Percentiles rank a stretch among this genome's conserved stretches.
Conservation (phyloP, 2,113 vertebrate species). For the Alethe castanea region DNA sequence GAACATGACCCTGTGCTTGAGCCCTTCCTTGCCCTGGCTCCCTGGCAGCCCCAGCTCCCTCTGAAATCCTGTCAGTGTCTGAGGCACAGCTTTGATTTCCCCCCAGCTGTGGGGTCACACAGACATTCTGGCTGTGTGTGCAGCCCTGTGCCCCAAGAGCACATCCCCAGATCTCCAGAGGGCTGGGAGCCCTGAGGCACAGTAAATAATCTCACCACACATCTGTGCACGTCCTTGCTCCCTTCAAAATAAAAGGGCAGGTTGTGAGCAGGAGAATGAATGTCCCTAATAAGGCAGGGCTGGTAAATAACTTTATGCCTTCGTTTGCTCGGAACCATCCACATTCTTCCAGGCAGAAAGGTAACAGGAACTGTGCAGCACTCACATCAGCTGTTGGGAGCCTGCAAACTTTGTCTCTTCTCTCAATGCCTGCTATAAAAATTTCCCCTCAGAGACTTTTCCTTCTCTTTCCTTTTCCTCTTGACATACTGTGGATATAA, state of each 20-base stretch:
- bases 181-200: background rate
- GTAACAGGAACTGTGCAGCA: background rate
- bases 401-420: conserved; percentile 24
- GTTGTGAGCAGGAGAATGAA: background rate
- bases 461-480: conserved; percentile 23
- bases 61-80: background rate
- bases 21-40: background rate
- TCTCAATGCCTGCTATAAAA: background rate
- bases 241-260: background rate
- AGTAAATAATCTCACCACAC: background rate
- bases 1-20: background rate
- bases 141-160: background rate
- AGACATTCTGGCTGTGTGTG: background rate
- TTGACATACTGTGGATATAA: conserved; percentile 41
- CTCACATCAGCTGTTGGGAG: background rate
- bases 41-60: background rate
- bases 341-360: background rate
- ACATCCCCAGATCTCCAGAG: fast-evolving
- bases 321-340: background rate
- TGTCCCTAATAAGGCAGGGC: background rate
- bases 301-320: background rate
- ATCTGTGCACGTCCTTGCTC: background rate
- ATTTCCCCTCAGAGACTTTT: conserved; percentile 5
- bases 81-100: background rate
- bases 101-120: background rate